Percentiles rank a stretch among this genome's conserved stretches.
These are phyloP conservation scores for Campoletis raptor DNA, from an alignment of 2,888 invertebrate genomes.

Conservation along the genomic window DNA sequence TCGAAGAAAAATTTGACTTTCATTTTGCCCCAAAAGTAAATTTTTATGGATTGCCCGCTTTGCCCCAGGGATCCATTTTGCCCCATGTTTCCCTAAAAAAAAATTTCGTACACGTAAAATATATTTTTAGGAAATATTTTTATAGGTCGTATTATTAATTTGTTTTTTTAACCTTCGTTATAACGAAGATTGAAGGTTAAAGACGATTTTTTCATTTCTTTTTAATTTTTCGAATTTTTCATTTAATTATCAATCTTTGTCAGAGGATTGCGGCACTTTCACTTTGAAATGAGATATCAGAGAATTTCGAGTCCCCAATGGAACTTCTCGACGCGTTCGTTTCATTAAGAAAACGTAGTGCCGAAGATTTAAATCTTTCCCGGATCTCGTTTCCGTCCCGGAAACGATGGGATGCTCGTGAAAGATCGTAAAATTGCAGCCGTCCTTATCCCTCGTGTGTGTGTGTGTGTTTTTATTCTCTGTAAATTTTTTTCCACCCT, in stretches of 20 bases:
- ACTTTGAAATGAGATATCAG: slow-evolving; percentile 48
- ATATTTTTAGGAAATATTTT: neutral
- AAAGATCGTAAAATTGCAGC: slow-evolving; percentile 53
- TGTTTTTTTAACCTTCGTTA: slow-evolving; percentile 22
- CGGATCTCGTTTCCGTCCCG: slow-evolving; percentile 57
- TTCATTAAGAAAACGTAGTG: slow-evolving; percentile 58
- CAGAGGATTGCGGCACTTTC: slow-evolving; percentile 22
- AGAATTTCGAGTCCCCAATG: slow-evolving; percentile 2
- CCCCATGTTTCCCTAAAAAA: too few relatives aligned
- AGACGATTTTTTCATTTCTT: slow-evolving; percentile 15
- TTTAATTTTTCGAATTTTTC: slow-evolving; percentile 9
- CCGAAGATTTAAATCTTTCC: slow-evolving; percentile 52
- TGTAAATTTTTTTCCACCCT: neutral
- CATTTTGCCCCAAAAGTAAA: too few relatives aligned
- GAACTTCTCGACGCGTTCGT: slow-evolving; percentile 41
- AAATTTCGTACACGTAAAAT: too few relatives aligned
- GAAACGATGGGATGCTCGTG: slow-evolving; percentile 38
- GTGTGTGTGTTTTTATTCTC: neutral
- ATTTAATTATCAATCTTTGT: slow-evolving; percentile 52
- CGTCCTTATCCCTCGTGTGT: slow-evolving; percentile 2
- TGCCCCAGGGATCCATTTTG: too few relatives aligned
- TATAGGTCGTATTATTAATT: neutral
- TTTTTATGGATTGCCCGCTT: too few relatives aligned
- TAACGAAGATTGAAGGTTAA: slow-evolving; percentile 38
- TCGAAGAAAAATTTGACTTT: too few relatives aligned